These are phyloP conservation scores for Arenaria interpres DNA, from an alignment of 2,113 vertebrate species.

Conservation along the genomic window DNA sequence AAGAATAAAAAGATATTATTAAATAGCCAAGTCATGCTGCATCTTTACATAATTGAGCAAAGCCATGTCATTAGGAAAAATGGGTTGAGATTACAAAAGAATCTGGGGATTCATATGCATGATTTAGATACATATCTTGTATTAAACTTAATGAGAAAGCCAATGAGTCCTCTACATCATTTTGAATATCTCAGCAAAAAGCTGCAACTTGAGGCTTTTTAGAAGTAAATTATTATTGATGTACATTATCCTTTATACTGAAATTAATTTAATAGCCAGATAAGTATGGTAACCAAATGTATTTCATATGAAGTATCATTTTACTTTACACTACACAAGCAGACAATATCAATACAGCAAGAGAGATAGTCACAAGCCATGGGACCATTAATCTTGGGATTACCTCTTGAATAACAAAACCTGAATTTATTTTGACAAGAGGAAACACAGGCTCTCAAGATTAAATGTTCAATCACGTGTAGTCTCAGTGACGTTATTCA, in stretches of 20 bases:
- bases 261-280: not conserved
- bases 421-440: not conserved
- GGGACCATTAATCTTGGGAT: not conserved
- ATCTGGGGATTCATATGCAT: not conserved
- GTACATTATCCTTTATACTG: not conserved
- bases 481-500: not conserved
- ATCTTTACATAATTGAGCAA: not conserved
- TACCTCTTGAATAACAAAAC: not conserved
- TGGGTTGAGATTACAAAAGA: not conserved
- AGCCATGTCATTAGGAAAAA: not conserved
- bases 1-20: not conserved
- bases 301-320: not conserved
- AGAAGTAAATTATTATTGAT: not conserved
- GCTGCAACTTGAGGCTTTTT: not conserved
- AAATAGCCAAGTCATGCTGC: not conserved
- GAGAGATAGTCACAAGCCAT: not conserved
- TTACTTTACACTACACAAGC: not conserved
- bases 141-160: slow-evolving; percentile 1
- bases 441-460: not conserved
- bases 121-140: not conserved
- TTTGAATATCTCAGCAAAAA: slow-evolving; percentile 25
- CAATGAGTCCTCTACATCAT: not conserved
- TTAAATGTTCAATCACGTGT: not conserved
- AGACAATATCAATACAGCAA: not conserved
- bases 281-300: not conserved